Percentiles rank a stretch among this genome's conserved stretches.
Conservation (phyloP, 2,113 vertebrate genomes). For the Onychostoma macrolepis region DNA sequence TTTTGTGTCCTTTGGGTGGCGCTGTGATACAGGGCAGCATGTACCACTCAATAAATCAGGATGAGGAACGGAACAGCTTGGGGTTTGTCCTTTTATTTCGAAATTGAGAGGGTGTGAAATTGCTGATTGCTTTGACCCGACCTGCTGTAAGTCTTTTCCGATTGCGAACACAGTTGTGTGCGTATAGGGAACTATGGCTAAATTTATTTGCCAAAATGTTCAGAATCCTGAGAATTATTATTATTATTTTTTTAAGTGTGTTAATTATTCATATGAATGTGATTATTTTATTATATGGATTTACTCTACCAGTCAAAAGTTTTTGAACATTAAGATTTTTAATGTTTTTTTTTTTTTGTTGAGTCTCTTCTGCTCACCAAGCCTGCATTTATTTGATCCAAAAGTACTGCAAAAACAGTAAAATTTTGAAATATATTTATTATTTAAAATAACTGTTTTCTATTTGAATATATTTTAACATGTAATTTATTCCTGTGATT, state of each 20-base stretch:
- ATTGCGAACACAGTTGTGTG: not conserved
- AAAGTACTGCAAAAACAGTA: no score
- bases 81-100: not conserved
- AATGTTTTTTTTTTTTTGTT: no score
- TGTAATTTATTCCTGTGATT: no score
- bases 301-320: not conserved
- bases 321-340: no score
- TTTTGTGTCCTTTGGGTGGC: constrained; percentile 30
- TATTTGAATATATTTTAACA: no score
- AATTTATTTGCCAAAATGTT: not conserved
- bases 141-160: not conserved
- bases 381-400: no score
- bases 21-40: constrained; percentile 22
- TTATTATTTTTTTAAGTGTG: no score
- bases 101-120: constrained; percentile 16
- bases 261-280: not conserved
- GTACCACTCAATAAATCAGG: not conserved
- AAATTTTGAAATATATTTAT: no score
- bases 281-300: no score
- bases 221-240: not conserved
- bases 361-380: no score
- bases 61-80: not conserved
- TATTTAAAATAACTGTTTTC: no score
- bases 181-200: not conserved
- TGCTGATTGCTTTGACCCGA: constrained; percentile 14